Base-by-base conservation (phyloP, 2,888 invertebrate genomes). In the Drosophila fulvimacula region DNA sequence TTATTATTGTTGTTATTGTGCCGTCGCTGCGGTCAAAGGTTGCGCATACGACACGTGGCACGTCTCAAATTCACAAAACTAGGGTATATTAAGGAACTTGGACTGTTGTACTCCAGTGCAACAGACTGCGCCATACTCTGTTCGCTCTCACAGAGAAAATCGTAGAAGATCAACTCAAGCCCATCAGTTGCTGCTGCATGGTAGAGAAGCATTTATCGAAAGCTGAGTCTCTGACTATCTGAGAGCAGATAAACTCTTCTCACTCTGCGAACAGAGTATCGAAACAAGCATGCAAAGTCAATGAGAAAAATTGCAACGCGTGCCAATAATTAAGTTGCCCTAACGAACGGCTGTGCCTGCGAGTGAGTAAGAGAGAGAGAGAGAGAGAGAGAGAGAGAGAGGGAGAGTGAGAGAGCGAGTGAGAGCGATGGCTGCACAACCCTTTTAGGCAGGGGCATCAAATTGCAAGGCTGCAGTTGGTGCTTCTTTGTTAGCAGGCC, bases 321-420 rank as follows among this genome's bases (percentile, higher is more conserved):
- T 91, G 90, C 86, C 91, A 89, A 90, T 90, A 90, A 91, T 91
- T 91, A 90, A 89, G 85, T 76, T 83, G 73, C 82, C 79, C 76
- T 65, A 69, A 68, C 67, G 27, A 41, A 53, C 59, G 19, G 38
- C 42, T 65, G 51, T 15, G 64, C 13, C 49, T 15, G 58, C 24
- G 6, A 13, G 11, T 11, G 41, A 5, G 11, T 7, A 58, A 10
- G 24, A 19, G 6, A 6, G 53, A 32, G 21, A 34, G n/a, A 3
- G 13, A 11, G 52, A 34, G 30, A 48, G 17, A 6, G 9, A 21
- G 1, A n/a, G 24, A 19, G 36, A 4, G 51, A 27, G 51, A 30
- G 58, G 11, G 27, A 17, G 24, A 10, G 24, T 42, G 6, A 36
- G n/a, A 5, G 24, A n/a, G 41, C 13, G 52, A n/a, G 55, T 2